Evolutionary conservation across 2,888 invertebrate genomes (phyloP).

Genomic region (Ommatoiulus sabulosus): DNA sequence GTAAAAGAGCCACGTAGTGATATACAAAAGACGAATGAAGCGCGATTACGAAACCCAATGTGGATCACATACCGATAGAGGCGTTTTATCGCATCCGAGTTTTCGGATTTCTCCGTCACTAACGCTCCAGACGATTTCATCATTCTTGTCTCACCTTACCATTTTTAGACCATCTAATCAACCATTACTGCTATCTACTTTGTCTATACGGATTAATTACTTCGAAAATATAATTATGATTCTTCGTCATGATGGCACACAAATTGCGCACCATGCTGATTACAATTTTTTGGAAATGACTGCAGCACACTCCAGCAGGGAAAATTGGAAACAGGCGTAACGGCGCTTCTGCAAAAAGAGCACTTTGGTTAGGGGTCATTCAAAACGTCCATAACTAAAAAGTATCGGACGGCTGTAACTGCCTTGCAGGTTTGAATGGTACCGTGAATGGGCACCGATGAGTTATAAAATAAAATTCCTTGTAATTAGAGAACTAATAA

Average conservation of each 20-base stretch:
- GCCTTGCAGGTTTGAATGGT: too few relatives aligned
- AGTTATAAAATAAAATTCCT: too few relatives aligned
- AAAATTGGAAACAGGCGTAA: neutral
- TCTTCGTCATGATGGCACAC: slow-evolving; percentile 45
- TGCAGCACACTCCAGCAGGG: neutral
- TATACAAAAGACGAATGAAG: neutral
- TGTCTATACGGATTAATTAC: slow-evolving; percentile 13
- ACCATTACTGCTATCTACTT: slow-evolving; percentile 51
- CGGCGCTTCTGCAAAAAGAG: neutral
- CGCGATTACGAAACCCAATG: neutral
- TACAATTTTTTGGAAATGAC: slow-evolving; percentile 26
- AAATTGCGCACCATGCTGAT: slow-evolving; percentile 42
- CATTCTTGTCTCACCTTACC: slow-evolving; percentile 58
- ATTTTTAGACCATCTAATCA: slow-evolving; percentile 55
- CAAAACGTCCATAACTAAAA: neutral
- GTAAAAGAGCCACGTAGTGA: neutral
- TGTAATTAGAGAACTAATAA: too few relatives aligned
- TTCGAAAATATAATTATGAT: slow-evolving; percentile 24
- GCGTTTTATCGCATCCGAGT: slow-evolving; percentile 57
- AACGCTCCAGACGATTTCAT: slow-evolving; percentile 57
- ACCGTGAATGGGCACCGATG: too few relatives aligned
- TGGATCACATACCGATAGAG: slow-evolving; percentile 53
- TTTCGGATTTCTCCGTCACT: slow-evolving; percentile 57
- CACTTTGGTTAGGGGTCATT: neutral
- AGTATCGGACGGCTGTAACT: too few relatives aligned